phyloP scores from a whole-genome alignment of 2,113 vertebrate species.

The Pyxicephalus adspersus region DNA sequence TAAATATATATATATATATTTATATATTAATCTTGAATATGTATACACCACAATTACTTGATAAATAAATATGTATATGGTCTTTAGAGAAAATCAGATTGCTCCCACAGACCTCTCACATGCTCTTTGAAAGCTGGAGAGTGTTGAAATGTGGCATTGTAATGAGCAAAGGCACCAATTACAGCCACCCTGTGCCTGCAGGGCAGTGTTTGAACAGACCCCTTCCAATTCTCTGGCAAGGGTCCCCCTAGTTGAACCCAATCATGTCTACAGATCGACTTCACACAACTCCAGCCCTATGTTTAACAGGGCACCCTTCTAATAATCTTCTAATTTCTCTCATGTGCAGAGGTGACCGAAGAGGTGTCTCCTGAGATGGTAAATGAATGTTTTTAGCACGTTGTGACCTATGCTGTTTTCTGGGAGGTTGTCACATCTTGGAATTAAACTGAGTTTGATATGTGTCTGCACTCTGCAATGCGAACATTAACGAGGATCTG shows the following conservation, averaged over 20 bases:
- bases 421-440: slow-evolving; percentile 28
- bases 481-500: background rate
- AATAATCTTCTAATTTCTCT: slow-evolving; percentile 48
- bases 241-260: slow-evolving; percentile 48
- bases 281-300: slow-evolving; percentile 10
- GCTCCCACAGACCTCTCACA: slow-evolving; percentile 45
- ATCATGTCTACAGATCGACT: slow-evolving; percentile 47
- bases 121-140: slow-evolving; percentile 33
- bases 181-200: background rate
- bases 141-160: slow-evolving; percentile 51
- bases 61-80: slow-evolving; percentile 45
- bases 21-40: slow-evolving; percentile 21
- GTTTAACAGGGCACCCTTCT: slow-evolving; percentile 38
- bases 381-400: slow-evolving; percentile 42
- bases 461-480: background rate
- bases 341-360: slow-evolving; percentile 42
- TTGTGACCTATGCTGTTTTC: slow-evolving; percentile 27
- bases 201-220: slow-evolving; percentile 40
- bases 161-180: slow-evolving; percentile 50
- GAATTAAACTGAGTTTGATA: slow-evolving; percentile 9
- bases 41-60: slow-evolving; percentile 45
- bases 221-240: slow-evolving; percentile 5
- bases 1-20: slow-evolving; percentile 1
- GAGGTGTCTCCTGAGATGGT: slow-evolving; percentile 32
- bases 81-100: slow-evolving; percentile 42